Evolutionary conservation across 2,888 invertebrate genomes (phyloP), one percentile per base, ranked within the genome.

Genomic region (Aproaerema taeniolella): DNA sequence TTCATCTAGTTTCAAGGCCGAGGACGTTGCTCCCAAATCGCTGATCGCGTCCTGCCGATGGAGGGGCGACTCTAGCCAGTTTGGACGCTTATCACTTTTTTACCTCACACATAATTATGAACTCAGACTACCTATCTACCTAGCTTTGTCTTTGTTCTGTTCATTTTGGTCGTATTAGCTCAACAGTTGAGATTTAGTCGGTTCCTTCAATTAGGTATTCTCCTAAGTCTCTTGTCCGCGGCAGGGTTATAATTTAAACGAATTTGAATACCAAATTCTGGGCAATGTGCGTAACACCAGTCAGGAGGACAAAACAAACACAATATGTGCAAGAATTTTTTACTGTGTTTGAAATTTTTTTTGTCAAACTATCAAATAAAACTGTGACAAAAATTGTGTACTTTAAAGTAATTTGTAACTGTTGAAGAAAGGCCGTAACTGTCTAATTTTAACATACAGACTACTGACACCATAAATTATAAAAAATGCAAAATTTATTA

Each of bases 1-100:
- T 83, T 82, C 85, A 83, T 81, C 86, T 86, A 86, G 78, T 67
- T 73, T 75, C 86, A 86, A 86, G 86, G 86, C 74, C 82, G 83
- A 69, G 86, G 83, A 75, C 86, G 71, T 83, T 86, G 86, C 79
- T 82, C 86, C 85, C 85, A 78, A 81, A 79, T 76, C 76, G 79
- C 79, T 77, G 82, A 78, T 76, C 77, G 76, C 75, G 77, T 82
- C 83, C 83, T 77, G 70, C 60, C 61, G 28, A 62, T 71, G 70
- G 69, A 58, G 70, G 67, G 69, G 73, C 66, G 63, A 45, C 49
- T 41, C 67, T 63, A 69, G 69, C 67, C 70, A 77, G 73, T 79
- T 82, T 80, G 67, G 79, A 69, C 71, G 71, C 64, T 67, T 64
- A 67, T 65, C 69, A 65, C 62, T 76, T 77, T 75, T 81, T 77